phyloP scores from a whole-genome alignment of 1,140 invertebrate species.

The Pantala flavescens region DNA sequence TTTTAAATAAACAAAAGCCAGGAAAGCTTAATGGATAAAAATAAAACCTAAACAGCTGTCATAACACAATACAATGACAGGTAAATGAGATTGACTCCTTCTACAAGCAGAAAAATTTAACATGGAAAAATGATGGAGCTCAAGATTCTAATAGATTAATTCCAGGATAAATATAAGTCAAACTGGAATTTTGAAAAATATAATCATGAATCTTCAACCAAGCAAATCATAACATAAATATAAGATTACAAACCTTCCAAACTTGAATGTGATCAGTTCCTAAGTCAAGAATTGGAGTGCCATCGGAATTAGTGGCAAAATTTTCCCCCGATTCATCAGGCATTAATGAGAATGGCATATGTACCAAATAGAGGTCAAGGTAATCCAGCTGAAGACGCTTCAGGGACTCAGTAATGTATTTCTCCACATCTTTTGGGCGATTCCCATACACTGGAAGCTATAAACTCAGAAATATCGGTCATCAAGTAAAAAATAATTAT shows the following conservation, averaged over 20 bases:
- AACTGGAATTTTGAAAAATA: too few species aligned
- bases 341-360: slow-evolving; percentile 30
- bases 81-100: too few species aligned
- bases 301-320: slow-evolving; percentile 29
- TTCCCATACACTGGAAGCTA: slow-evolving; percentile 22
- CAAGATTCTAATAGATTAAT: too few species aligned
- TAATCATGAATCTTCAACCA: too few species aligned
- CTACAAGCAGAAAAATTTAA: too few species aligned
- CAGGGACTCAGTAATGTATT: slow-evolving; percentile 32
- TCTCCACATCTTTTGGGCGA: slow-evolving; percentile 17
- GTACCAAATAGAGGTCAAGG: slow-evolving; percentile 41
- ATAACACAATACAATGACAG: too few species aligned
- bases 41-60: too few species aligned
- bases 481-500: slow-evolving; percentile 13
- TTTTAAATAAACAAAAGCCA: too few species aligned
- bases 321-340: slow-evolving; percentile 30
- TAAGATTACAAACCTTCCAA: slow-evolving; percentile 34
- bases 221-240: too few species aligned
- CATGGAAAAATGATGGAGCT: too few species aligned
- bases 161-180: too few species aligned
- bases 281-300: slow-evolving; percentile 30
- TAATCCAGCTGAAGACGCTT: slow-evolving; percentile 33
- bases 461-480: slow-evolving; percentile 12
- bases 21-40: too few species aligned
- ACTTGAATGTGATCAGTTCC: slow-evolving; percentile 34